Percentiles rank a stretch among this genome's conserved stretches.
These are phyloP conservation scores for Trachelipus rathkii DNA, from an alignment of 1,140 invertebrate genomes.

Conservation along the genomic window DNA sequence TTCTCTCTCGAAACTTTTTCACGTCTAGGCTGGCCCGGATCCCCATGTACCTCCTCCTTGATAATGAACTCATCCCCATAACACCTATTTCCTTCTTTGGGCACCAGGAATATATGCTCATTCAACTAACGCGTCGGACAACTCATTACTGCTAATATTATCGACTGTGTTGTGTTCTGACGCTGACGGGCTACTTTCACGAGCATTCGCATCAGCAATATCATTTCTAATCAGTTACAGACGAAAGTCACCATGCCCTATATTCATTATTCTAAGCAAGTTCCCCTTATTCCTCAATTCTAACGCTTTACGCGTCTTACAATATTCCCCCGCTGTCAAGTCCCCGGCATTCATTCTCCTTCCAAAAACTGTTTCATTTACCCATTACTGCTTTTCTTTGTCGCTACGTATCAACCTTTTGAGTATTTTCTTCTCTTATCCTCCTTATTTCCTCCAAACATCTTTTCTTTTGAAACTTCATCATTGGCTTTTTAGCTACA, in stretches of 20 bases:
- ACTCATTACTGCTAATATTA: neutral
- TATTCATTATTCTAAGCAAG: too few relatives aligned
- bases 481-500: neutral
- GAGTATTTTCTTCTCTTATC: neutral
- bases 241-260: conserved; percentile 16
- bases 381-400: neutral
- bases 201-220: conserved; percentile 6
- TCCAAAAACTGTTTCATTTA: too few relatives aligned
- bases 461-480: too few relatives aligned
- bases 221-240: conserved; percentile 24
- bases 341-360: too few relatives aligned
- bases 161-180: neutral
- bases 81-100: too few relatives aligned
- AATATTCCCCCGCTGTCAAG: neutral
- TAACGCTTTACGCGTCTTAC: neutral
- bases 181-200: neutral
- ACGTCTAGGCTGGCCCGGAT: too few relatives aligned
- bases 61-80: too few relatives aligned
- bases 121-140: too few relatives aligned
- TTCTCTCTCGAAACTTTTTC: too few relatives aligned
- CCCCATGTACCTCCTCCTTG: too few relatives aligned
- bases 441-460: neutral
- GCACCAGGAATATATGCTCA: too few relatives aligned
- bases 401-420: neutral
- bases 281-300: too few relatives aligned